A percentile compares a stretch with the other conserved stretches of the same genome.
These are phyloP conservation scores for Enteromius afrohamiltoni DNA, from an alignment of 2,797 vertebrate species.

Conservation along the genomic window DNA sequence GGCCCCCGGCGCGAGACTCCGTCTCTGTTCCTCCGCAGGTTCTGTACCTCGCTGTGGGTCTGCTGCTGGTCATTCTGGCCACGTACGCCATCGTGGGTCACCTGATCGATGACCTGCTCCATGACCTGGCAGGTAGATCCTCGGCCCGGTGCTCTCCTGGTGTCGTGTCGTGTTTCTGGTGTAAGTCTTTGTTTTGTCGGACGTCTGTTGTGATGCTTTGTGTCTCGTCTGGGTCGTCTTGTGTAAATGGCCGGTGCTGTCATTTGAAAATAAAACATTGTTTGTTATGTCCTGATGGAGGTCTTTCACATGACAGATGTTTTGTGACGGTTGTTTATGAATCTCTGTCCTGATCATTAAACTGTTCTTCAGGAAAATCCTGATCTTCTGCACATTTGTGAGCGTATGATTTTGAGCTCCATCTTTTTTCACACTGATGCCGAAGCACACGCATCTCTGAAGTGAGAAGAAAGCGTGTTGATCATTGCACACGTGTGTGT, in stretches of 20 bases:
- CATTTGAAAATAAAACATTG: background rate
- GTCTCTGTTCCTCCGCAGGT: slow-evolving; percentile 80
- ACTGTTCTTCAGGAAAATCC: background rate
- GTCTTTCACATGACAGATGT: background rate
- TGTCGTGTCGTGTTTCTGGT: background rate
- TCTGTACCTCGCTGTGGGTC: slow-evolving; percentile 82
- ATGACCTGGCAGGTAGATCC: slow-evolving; percentile 84
- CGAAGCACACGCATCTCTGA: too few relatives aligned
- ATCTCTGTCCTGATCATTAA: background rate
- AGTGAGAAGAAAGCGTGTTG: too few relatives aligned
- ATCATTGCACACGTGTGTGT: too few relatives aligned
- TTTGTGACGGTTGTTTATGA: background rate
- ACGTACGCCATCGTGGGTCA: slow-evolving; percentile 92
- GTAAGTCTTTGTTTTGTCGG: background rate
- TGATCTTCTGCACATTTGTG: background rate
- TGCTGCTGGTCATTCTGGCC: slow-evolving; percentile 80
- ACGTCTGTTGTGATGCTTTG: background rate
- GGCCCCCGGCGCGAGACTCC: slow-evolving; percentile 82
- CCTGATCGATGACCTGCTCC: slow-evolving; percentile 89
- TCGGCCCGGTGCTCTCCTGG: too few relatives aligned
- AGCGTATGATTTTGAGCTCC: too few relatives aligned
- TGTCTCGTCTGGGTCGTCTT: background rate
- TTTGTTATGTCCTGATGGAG: background rate
- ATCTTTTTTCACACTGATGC: too few relatives aligned
- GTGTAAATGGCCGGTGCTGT: background rate